Base-by-base conservation (phyloP, 2,113 vertebrate species). In the Apistogramma diplotaenia region DNA sequence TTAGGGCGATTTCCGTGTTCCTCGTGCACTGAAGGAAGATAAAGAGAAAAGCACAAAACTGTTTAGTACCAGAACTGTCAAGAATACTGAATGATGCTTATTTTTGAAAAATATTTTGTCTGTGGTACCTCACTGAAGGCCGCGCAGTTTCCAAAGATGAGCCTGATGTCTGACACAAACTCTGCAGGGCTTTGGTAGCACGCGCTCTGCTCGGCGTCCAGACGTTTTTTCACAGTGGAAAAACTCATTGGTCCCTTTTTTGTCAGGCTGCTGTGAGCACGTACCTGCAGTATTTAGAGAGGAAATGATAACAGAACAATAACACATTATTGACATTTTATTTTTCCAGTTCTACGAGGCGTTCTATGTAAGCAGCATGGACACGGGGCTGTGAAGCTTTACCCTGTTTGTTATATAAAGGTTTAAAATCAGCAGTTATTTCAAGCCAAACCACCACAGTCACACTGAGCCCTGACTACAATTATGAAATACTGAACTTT, bases 61-160 rank as follows among this genome's bases (percentile, higher is more conserved):
- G 15, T 33, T 65, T 2, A 54, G 58, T 37, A 19, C 1, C 10
- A 72, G n/a, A 2, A 35, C 2, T 59, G 23, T 49, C 15, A 53
- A 54, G 18, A 62, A n/a, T 35, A 35, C 19, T 70, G 4, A 27
- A 49, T 4, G 55, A 27, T 25, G 13, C 12, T 10, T 6, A 12
- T 57, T 62, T 40, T n/a, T 61, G 8, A 1, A 61, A 21, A 62
- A 25, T 35, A 4, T 29, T 46, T 3, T 59, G 27, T 94, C 29
- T 95, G 9, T 19, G 49, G 21, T 83, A 97, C 90, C 90, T 93
- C 72, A 85, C 95, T 96, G 90, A 96, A 95, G 77, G 93, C 94
- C n/a, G 94, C 95, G 78, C 93, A 95, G 85, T 96, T 96, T 93
- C 95, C 95, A 72, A 97, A 96, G 95, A 97, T 94, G 74, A 97